phyloP scores from a whole-genome alignment of 2,797 vertebrate species.

The Odontamblyopus rebecca region DNA sequence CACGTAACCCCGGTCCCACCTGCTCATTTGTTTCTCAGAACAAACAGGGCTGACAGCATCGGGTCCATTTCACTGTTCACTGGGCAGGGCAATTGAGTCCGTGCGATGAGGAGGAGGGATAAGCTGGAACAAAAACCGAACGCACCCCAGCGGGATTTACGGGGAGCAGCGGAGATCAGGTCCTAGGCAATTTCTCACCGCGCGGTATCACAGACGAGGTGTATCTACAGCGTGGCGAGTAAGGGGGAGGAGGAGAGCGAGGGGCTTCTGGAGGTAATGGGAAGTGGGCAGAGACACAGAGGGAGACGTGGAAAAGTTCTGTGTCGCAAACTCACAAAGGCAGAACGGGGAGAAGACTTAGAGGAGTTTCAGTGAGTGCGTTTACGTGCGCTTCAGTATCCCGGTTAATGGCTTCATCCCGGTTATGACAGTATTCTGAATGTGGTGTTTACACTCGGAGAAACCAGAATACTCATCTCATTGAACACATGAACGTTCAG shows the following conservation, averaged over 20 bases:
- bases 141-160: conserved; percentile 60
- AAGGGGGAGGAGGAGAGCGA: no score
- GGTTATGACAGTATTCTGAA: no score
- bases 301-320: conserved; percentile 24
- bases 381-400: no score
- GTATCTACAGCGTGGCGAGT: conserved; percentile 49
- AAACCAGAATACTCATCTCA: no score
- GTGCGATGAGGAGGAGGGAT: conserved; percentile 76
- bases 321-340: neutral
- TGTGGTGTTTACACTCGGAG: no score
- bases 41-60: conserved; percentile 76
- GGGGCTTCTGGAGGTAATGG: conserved; percentile 37
- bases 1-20: conserved; percentile 42
- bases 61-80: conserved; percentile 78
- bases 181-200: conserved; percentile 70
- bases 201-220: conserved; percentile 58
- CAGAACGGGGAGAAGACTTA: neutral
- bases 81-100: conserved; percentile 76
- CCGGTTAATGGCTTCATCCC: no score
- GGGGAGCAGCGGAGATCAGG: conserved; percentile 68
- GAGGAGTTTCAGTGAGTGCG: no score
- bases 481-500: no score
- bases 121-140: conserved; percentile 76
- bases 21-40: conserved; percentile 77
- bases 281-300: conserved; percentile 41